Evolutionary conservation across 2,797 vertebrate genomes (phyloP), one percentile per base, ranked within the genome.

Genomic region (Arrhamphus sclerolepis): DNA sequence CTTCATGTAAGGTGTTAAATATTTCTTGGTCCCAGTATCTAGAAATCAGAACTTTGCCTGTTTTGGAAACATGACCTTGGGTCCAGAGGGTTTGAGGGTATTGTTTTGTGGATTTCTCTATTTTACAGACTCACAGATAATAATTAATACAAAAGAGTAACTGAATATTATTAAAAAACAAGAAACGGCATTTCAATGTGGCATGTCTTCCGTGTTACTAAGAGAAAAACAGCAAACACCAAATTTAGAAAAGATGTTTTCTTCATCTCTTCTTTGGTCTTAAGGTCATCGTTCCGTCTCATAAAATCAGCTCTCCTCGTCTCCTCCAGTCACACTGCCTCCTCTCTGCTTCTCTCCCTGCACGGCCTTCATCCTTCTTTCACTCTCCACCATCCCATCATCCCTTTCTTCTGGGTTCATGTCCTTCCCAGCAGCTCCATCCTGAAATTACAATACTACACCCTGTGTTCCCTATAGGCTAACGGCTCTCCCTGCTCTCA

Each of bases 391-490:
- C 21, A 82, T 80, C 76, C 57, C 76, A 82, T 80, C 76, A 57
- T 76, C 66, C 82, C 28, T 47, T 46, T 59, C 66, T 77, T 53
- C 51, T 67, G 44, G 62, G 74, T 68, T 60, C 62, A 65, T 76
- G 71, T 69, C 75, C 81, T 75, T 86, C 84, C 83, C 67, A 26
- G 50, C 1, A 56, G 85, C 79, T 71, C 70, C 63, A 72, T 61
- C 73, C 73, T 70, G 62, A 81, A 88, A 84, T 80, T 47, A 46
- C 75, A 69, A 56, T 72, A 78, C 78, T 80, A 86, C 86, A 82
- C 66, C 66, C 66, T 71, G 65, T 63, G 62, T 31, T 76, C 56
- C 62, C 56, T 41, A 24, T 38, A 42, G 62, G 53, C 68, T 48
- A 58, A 66, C 42, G 62, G 58, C 69, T 76, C 75, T 70, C 70